Conservation (phyloP, 2,797 vertebrate genomes). For the Anomalospiza imberbis region DNA sequence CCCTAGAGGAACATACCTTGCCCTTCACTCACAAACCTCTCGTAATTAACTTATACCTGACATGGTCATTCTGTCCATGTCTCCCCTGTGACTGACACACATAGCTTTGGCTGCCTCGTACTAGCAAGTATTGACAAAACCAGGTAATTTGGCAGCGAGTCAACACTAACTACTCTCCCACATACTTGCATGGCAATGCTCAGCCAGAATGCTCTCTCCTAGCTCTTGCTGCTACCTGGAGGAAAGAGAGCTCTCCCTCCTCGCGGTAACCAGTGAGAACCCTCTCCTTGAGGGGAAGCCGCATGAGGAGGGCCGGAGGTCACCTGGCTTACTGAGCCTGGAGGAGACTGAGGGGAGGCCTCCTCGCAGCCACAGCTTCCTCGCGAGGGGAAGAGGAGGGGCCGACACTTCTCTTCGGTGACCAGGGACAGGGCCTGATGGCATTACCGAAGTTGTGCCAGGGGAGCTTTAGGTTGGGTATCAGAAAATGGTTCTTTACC, state of each 20-base stretch:
- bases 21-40: background rate
- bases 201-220: background rate
- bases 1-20: background rate
- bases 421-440: no score
- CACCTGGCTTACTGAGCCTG: accelerated
- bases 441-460: background rate
- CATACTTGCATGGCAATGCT: accelerated
- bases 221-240: no score
- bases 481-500: background rate
- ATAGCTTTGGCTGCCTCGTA: background rate
- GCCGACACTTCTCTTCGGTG: accelerated
- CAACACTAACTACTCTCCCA: background rate
- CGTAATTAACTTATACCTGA: background rate
- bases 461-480: background rate
- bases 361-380: accelerated
- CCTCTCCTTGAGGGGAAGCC: no score
- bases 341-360: background rate
- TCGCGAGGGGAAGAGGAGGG: accelerated
- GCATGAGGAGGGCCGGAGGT: accelerated
- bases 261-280: background rate
- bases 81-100: accelerated
- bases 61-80: accelerated
- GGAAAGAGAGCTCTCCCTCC: background rate
- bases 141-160: background rate
- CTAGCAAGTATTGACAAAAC: background rate